phyloP scores from a whole-genome alignment of 2,113 vertebrate genomes.

The Grus americana region DNA sequence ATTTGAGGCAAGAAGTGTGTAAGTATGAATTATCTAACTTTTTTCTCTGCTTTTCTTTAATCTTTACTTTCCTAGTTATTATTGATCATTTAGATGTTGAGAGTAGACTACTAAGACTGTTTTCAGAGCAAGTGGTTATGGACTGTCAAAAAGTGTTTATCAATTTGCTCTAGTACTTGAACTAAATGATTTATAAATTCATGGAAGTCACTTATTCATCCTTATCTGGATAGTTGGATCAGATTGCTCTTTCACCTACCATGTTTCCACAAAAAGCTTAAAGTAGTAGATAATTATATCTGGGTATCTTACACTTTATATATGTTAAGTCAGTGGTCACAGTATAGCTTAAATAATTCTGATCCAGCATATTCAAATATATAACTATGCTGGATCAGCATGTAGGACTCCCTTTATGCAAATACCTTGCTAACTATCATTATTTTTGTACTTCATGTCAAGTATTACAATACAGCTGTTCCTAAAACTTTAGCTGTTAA shows the following conservation, averaged over 20 bases:
- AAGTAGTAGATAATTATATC: not conserved
- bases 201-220: not conserved
- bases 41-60: not conserved
- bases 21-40: not conserved
- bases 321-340: not conserved
- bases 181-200: not conserved
- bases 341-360: not conserved
- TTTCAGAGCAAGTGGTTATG: not conserved
- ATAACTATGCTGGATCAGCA: not conserved
- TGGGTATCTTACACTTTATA: not conserved
- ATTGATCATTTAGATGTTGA: not conserved
- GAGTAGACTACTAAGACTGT: not conserved
- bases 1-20: not conserved
- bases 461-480: not conserved
- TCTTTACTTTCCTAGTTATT: not conserved
- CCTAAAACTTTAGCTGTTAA: not conserved
- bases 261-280: not conserved
- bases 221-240: not conserved
- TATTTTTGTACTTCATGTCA: not conserved
- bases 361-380: not conserved
- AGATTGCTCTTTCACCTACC: not conserved
- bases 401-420: not conserved
- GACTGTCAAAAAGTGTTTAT: not conserved
- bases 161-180: not conserved
- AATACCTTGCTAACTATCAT: not conserved